Evolutionary conservation across 2,797 vertebrate species (phyloP), one percentile per base, ranked within the genome.

Genomic region (Typhlichthys subterraneus): DNA sequence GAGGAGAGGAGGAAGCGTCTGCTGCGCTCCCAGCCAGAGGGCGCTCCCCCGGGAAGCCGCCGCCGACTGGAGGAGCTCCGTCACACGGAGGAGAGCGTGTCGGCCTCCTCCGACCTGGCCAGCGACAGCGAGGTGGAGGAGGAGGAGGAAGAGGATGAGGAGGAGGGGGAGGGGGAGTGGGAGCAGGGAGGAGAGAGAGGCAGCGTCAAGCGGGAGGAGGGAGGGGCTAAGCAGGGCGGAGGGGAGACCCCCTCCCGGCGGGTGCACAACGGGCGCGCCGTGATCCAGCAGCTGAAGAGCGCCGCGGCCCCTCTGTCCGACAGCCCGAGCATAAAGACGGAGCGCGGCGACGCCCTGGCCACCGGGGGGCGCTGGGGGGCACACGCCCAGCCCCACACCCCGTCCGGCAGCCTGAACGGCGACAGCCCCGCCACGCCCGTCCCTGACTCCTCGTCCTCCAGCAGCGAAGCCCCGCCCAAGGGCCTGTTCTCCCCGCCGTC

Each of bases 261-360:
- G 80, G 75, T 86, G 53, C 92, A 91, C 68, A 92, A 91, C 6
- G 91, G 90, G 7, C 89, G 91, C 4, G 90, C 94, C 0, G 92
- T 95, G 57, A 95, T 95, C 85, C 93, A 94, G 75, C 93, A 94
- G 61, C 89, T 93, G 1, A 94, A 94, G 69, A 91, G 87, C 0
- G 81, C 82, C 0, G 88, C 88, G 65, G 78, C 82, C 59, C 69
- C 88, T 6, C 72, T 86, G 72, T 81, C 91, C 0, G 61, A 86
- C 67, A 70, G 86, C 80, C 82, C 91, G 53, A 85, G 84, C 73
- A 89, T 94, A 72, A 95, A 95, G 78, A 94, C 92, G 12, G 93
- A 95, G 75, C 92, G 91, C 1, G 92, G 91, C 2, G 92, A 91
- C 13, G 79, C 69, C 61, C 80, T 86, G 46, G 61, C 74, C 57